Evolutionary conservation across 2,888 invertebrate species (phyloP), one percentile per base, ranked within the genome.

Genomic region (Synergus itoensis): DNA sequence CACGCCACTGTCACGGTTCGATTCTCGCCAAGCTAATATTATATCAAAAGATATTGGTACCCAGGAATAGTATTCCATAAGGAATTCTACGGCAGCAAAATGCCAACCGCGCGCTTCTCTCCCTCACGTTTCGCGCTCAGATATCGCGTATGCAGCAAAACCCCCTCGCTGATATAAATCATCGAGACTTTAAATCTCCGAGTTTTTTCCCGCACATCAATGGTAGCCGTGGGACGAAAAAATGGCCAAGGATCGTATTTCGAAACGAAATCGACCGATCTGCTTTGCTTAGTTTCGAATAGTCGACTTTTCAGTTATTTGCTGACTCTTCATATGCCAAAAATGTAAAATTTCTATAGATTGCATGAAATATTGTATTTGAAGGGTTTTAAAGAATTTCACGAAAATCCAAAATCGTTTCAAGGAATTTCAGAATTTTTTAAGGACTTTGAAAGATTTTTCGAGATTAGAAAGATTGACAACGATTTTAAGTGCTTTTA

Each of bases 21-120:
- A 76, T 76, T 76, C 76, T 45, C 62, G 41, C 76, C 62, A 76
- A 45, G 62, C 76, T 76, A 76, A 76, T 76, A 76, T 76, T 76
- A 76, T 76, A 76, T 76, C 76, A 63, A 63, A 76, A 76, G 76
- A 76, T 76, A 62, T 76, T 76, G 76, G 64, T 64, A 41, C 40
- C 21, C 14, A 45, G 64, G 21, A 53, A 62, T 63, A 53, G 64
- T 65, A 53, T 77, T 67, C 67, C 16, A 14, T 28, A 53, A 65
- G 41, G 65, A 63, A 77, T 53, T 57, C 48, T 67, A 53, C 65
- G 65, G 67, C 53, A 53, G 65, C 76, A 78, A 80, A 75, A 78
- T 43, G 64, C 65, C 60, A 77, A 60, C 60, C 65, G 45, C 45
- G 48, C 43, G 60, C 69, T 76, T 77, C 77, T 60, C 48, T 43